phyloP scores from a whole-genome alignment of 2,113 vertebrate genomes.

The Apodemus speciosus region DNA sequence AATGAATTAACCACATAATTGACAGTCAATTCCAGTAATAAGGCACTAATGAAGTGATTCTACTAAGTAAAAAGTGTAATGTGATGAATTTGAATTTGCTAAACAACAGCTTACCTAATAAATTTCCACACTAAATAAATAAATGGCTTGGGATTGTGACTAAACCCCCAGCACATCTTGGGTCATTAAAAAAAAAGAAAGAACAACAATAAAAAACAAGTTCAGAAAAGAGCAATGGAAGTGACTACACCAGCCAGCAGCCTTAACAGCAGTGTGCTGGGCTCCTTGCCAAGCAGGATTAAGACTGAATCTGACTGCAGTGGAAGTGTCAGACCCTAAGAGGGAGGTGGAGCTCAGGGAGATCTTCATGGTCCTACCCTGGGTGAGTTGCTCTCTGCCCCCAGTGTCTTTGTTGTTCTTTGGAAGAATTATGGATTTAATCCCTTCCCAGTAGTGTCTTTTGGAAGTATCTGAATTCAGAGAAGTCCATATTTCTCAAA shows the following conservation, averaged over 20 bases:
- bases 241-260: background rate
- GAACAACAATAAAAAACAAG: background rate
- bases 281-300: constrained; percentile 25
- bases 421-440: constrained; percentile 31
- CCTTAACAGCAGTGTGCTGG: background rate
- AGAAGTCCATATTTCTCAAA: background rate
- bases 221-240: constrained; percentile 55
- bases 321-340: background rate
- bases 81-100: constrained; percentile 76
- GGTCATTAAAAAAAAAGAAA: constrained; percentile 57
- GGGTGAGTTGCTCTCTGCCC: background rate
- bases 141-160: constrained; percentile 67
- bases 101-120: constrained; percentile 73
- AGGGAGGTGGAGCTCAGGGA: background rate
- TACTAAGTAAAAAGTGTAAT: constrained; percentile 76
- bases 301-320: constrained; percentile 1
- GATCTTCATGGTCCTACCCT: background rate
- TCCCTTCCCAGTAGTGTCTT: background rate
- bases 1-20: constrained; percentile 78
- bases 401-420: background rate
- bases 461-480: background rate
- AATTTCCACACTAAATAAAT: constrained; percentile 74
- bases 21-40: constrained; percentile 78
- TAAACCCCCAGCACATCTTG: constrained; percentile 45
- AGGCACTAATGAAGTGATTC: constrained; percentile 79